Conservation (phyloP, 2,797 vertebrate species). For the Molossus alvarezi region DNA sequence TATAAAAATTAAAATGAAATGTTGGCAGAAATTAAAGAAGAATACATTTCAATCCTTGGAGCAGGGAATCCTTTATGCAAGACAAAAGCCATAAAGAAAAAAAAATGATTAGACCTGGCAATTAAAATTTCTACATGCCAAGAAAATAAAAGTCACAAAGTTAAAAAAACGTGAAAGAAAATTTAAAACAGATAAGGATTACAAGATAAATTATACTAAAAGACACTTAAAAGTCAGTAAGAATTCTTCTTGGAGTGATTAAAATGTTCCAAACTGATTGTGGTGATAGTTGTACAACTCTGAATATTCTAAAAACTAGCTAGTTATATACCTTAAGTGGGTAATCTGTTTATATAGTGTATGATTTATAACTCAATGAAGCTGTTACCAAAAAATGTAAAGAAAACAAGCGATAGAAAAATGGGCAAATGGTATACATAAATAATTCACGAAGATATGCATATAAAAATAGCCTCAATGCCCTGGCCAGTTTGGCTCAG, state of each 20-base stretch:
- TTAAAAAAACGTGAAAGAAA: slow-evolving; percentile 2
- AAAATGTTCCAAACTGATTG: slow-evolving; percentile 17
- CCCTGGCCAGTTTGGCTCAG: no score
- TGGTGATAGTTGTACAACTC: not conserved
- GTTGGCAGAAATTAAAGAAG: slow-evolving; percentile 39
- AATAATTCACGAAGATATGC: slow-evolving; percentile 30
- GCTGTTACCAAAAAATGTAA: not conserved
- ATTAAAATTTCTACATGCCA: not conserved
- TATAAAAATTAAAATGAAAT: slow-evolving; percentile 14
- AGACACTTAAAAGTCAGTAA: not conserved
- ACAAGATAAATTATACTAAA: slow-evolving; percentile 12
- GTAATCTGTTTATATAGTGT: not conserved
- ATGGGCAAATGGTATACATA: not conserved
- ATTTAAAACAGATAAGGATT: slow-evolving; percentile 11
- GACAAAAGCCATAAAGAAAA: not conserved
- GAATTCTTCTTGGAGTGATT: not conserved
- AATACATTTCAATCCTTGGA: slow-evolving; percentile 19
- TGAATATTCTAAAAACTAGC: not conserved
- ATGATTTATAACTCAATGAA: not conserved
- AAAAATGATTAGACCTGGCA: not conserved
- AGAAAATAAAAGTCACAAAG: slow-evolving; percentile 33
- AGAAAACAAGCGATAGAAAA: not conserved
- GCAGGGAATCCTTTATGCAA: not conserved
- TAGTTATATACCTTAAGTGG: not conserved
- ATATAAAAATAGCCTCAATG: slow-evolving; percentile 30